These are phyloP conservation scores for Prietella phreatophila DNA, from an alignment of 2,113 vertebrate genomes.

Conservation along the genomic window DNA sequence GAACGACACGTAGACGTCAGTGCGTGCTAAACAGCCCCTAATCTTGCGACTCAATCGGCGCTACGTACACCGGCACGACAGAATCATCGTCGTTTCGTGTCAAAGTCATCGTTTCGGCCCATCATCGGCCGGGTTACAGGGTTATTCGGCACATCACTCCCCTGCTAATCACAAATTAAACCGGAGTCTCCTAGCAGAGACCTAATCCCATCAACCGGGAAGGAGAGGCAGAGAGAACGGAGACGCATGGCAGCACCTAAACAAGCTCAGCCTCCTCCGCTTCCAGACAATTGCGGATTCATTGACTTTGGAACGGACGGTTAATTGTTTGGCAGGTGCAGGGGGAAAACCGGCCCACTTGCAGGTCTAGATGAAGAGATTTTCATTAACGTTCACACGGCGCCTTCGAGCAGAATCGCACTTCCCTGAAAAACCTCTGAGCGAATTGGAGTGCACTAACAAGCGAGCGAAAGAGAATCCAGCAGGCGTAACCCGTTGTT, in stretches of 20 bases:
- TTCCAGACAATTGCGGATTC: conserved; percentile 46
- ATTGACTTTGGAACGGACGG: conserved; percentile 35
- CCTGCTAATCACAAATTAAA: conserved; percentile 60
- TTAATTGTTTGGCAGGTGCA: conserved; percentile 49
- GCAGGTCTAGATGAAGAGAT: background rate
- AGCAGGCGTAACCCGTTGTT: background rate
- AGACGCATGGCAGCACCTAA: conserved; percentile 49
- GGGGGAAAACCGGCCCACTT: background rate
- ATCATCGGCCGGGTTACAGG: conserved; percentile 51
- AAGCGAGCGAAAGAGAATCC: background rate
- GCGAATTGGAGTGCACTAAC: background rate
- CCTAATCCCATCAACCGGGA: conserved; percentile 65
- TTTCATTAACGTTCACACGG: background rate
- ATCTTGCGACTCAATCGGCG: no score
- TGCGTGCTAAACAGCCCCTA: background rate
- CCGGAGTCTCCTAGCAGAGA: conserved; percentile 50
- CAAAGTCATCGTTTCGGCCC: conserved; percentile 54
- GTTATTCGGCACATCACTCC: conserved; percentile 35
- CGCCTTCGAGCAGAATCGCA: background rate
- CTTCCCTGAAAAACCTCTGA: background rate
- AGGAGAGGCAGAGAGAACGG: conserved; percentile 56
- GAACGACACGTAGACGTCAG: background rate
- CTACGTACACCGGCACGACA: background rate
- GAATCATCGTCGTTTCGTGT: conserved; percentile 52
- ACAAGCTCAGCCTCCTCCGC: conserved; percentile 32